Conservation (phyloP, 2,888 invertebrate genomes). For the Eledone cirrhosa region DNA sequence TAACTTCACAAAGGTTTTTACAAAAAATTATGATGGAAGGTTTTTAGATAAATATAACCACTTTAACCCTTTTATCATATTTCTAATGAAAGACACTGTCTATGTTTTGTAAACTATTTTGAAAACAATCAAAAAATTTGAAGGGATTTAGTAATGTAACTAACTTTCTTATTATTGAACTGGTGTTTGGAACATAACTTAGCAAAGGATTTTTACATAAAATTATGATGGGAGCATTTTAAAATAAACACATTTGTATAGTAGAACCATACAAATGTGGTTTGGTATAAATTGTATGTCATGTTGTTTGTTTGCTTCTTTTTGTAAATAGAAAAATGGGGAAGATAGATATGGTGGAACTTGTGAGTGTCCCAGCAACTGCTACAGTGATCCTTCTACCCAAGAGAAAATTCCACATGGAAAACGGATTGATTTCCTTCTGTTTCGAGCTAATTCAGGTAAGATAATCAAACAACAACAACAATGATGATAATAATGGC, state of each 20-base stretch:
- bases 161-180: too few relatives aligned
- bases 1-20: background rate
- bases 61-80: too few relatives aligned
- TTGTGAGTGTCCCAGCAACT: conserved; percentile 82
- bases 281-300: too few relatives aligned
- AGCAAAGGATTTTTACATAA: too few relatives aligned
- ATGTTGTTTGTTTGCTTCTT: background rate
- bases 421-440: conserved; percentile 91
- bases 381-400: conserved; percentile 76
- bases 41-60: too few relatives aligned
- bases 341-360: conserved; percentile 73
- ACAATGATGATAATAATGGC: too few relatives aligned
- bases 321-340: conserved; percentile 63
- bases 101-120: too few relatives aligned
- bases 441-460: conserved; percentile 71
- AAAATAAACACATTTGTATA: too few relatives aligned
- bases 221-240: too few relatives aligned
- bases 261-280: too few relatives aligned
- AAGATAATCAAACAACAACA: conserved; percentile 27
- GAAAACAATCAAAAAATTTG: background rate
- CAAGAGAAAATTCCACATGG: conserved; percentile 74
- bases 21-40: background rate
- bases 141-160: background rate
- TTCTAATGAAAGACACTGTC: too few relatives aligned
- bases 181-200: too few relatives aligned